phyloP scores from a whole-genome alignment of 2,113 vertebrate genomes.

The Falco punctatus region DNA sequence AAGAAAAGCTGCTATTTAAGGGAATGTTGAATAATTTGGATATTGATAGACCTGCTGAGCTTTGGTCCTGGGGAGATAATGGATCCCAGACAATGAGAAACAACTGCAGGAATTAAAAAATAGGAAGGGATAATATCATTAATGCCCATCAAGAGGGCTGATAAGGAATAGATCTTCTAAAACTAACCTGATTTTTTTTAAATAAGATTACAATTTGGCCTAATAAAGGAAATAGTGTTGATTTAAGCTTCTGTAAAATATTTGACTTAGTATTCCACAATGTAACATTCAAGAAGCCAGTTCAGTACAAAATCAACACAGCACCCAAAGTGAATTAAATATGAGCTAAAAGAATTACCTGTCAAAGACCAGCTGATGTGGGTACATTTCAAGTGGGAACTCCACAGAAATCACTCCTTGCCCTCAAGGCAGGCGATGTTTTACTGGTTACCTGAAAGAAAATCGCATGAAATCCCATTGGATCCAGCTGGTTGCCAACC shows the following conservation, averaged over 20 bases:
- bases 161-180: not conserved
- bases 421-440: not conserved
- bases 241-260: constrained; percentile 46
- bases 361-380: not conserved
- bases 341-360: not conserved
- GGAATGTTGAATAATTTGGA: not conserved
- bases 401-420: not conserved
- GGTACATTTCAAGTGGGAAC: not conserved
- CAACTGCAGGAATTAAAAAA: not conserved
- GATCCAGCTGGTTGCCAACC: not conserved
- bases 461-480: not conserved
- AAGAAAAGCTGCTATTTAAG: not conserved
- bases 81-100: not conserved
- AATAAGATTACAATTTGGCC: not conserved
- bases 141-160: not conserved
- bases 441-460: not conserved
- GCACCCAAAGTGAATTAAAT: constrained; percentile 15
- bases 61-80: constrained; percentile 16
- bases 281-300: not conserved
- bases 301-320: constrained; percentile 22
- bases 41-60: not conserved
- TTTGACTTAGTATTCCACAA: constrained; percentile 25
- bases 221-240: constrained; percentile 35
- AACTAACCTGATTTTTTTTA: not conserved
- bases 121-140: not conserved